phyloP scores from a whole-genome alignment of 2,888 invertebrate species.

The Nymphalis urticae region DNA sequence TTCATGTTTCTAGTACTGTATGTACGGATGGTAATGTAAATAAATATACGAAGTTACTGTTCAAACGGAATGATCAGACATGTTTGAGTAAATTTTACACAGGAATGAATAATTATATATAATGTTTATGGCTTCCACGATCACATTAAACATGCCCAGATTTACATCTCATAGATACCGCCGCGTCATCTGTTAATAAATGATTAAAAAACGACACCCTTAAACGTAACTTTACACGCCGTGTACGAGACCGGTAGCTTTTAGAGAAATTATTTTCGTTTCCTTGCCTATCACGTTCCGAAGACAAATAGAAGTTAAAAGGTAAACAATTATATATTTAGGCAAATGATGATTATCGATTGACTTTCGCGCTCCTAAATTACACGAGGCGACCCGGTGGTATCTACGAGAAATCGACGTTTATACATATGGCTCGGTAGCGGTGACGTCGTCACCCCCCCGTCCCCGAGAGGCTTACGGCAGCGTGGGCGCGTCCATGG shows the following conservation, averaged over 20 bases:
- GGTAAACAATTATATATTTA: neutral
- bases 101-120: slow-evolving; percentile 11
- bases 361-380: neutral
- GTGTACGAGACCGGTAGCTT: neutral
- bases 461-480: slow-evolving; percentile 48
- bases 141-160: slow-evolving; percentile 24
- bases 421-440: neutral
- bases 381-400: neutral
- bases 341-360: neutral
- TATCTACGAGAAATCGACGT: neutral
- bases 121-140: slow-evolving; percentile 31
- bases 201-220: neutral
- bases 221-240: neutral
- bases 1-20: neutral
- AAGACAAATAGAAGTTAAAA: neutral
- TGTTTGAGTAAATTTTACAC: neutral
- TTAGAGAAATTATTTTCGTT: too few relatives aligned
- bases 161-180: neutral
- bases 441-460: neutral
- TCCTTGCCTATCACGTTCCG: neutral
- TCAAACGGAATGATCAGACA: slow-evolving; percentile 6
- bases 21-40: neutral
- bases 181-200: neutral
- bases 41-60: slow-evolving; percentile 2
- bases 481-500: slow-evolving; percentile 85